A percentile compares a stretch with the other conserved stretches of the same genome.
These are phyloP conservation scores for Pangasius mekongensis DNA, from an alignment of 2,797 vertebrate species.

Conservation along the genomic window DNA sequence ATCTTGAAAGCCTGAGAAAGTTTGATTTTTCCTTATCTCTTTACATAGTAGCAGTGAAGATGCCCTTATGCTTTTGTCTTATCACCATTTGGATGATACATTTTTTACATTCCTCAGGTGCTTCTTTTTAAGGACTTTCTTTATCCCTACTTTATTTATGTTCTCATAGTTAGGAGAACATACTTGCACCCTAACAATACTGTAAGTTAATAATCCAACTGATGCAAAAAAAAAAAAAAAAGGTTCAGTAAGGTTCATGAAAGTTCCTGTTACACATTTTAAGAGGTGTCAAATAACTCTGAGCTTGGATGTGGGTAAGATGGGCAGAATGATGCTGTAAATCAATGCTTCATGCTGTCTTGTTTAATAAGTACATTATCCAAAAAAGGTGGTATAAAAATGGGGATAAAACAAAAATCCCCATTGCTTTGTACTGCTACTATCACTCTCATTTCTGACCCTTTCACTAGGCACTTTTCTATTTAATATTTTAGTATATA, in stretches of 20 bases:
- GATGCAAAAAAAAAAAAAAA: not conserved
- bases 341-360: not conserved
- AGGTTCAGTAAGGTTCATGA: not conserved
- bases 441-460: not conserved
- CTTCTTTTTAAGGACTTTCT: not conserved
- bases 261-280: not conserved
- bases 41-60: conserved; percentile 8
- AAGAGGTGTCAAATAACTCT: not conserved
- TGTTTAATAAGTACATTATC: not conserved
- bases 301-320: not conserved
- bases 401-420: not conserved
- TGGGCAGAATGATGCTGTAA: not conserved
- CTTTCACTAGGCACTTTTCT: not conserved
- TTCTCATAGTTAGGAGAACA: not conserved
- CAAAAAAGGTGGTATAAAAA: not conserved
- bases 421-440: not conserved
- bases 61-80: conserved; percentile 27
- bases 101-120: not conserved
- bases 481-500: not conserved
- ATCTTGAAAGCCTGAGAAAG: not conserved
- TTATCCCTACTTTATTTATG: not conserved
- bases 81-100: conserved; percentile 14
- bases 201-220: not conserved
- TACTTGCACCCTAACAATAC: not conserved
- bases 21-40: not conserved